Evolutionary conservation across 1,140 invertebrate species (phyloP).

Genomic region (Drosophila nannoptera): DNA sequence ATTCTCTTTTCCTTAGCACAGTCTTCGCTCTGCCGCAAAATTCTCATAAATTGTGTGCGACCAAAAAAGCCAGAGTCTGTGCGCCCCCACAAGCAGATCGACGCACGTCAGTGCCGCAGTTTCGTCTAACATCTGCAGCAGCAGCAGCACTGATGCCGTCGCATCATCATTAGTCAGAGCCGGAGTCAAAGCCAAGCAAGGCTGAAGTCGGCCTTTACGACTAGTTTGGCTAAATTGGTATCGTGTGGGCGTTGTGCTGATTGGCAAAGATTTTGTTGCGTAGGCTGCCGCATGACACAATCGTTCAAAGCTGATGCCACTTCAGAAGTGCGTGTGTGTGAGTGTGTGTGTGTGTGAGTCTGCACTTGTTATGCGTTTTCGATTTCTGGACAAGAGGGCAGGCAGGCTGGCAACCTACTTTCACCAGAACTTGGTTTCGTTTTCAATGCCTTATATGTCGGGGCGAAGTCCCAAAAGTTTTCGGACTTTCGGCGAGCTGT

Average conservation of each 20-base stretch:
- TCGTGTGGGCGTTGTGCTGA: slow-evolving; percentile 36
- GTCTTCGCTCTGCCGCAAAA: slow-evolving; percentile 38
- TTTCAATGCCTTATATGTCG: slow-evolving; percentile 65
- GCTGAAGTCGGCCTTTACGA: slow-evolving; percentile 39
- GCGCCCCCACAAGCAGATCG: slow-evolving; percentile 38
- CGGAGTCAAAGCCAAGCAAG: slow-evolving; percentile 31
- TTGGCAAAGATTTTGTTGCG: slow-evolving; percentile 36
- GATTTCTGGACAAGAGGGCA: slow-evolving; percentile 47
- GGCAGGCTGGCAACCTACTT: slow-evolving; percentile 55
- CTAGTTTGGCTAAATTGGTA: slow-evolving; percentile 43
- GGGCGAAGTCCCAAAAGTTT: slow-evolving; percentile 27
- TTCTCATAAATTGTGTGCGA: slow-evolving; percentile 40
- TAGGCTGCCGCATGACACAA: slow-evolving; percentile 63
- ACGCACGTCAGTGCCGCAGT: slow-evolving; percentile 22
- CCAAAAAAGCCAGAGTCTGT: slow-evolving; percentile 48
- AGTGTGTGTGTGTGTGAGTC: slow-evolving; percentile 26
- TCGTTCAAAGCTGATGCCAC: slow-evolving; percentile 28
- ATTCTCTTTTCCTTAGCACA: slow-evolving; percentile 26
- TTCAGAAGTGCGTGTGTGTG: slow-evolving; percentile 31
- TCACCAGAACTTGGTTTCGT: slow-evolving; percentile 73
- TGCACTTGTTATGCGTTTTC: slow-evolving; percentile 73
- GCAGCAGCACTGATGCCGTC: slow-evolving; percentile 25
- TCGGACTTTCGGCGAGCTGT: slow-evolving; percentile 23
- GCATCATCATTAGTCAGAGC: slow-evolving; percentile 40
- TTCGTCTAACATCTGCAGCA: slow-evolving; percentile 11